A percentile compares a stretch with the other conserved stretches of the same genome.
Evolutionary conservation across 2,797 vertebrate species (phyloP).

Genomic region (Cheirogaleus major): DNA sequence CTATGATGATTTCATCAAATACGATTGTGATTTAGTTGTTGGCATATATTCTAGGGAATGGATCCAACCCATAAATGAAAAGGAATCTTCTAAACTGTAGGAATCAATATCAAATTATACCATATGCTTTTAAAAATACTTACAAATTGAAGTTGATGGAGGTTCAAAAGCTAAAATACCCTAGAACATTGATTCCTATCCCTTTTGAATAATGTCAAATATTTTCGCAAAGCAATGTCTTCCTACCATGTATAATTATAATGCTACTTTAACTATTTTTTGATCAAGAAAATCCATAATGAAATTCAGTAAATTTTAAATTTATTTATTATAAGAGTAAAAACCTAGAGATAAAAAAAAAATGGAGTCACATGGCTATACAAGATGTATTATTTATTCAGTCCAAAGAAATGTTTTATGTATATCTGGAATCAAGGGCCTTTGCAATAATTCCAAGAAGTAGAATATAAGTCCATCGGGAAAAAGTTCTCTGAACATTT

Average conservation of each 20-base stretch:
- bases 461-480: neutral
- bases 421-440: neutral
- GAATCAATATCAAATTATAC: neutral
- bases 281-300: slow-evolving; percentile 30
- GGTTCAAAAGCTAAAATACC: neutral
- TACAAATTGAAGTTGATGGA: slow-evolving; percentile 24
- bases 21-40: neutral
- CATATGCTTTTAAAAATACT: neutral
- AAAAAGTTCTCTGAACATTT: neutral
- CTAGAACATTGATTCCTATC: neutral
- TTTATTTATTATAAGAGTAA: neutral
- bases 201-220: slow-evolving; percentile 1
- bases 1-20: slow-evolving; percentile 16
- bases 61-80: neutral
- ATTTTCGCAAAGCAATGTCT: neutral
- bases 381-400: neutral
- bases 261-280: neutral
- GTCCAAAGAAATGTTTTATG: neutral
- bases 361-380: neutral
- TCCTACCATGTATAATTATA: neutral
- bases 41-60: neutral
- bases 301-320: neutral
- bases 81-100: neutral
- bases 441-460: neutral
- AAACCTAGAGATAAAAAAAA: neutral